phyloP scores from a whole-genome alignment of 2,113 vertebrate genomes.

The Sinocyclocheilus maitianheensis region DNA sequence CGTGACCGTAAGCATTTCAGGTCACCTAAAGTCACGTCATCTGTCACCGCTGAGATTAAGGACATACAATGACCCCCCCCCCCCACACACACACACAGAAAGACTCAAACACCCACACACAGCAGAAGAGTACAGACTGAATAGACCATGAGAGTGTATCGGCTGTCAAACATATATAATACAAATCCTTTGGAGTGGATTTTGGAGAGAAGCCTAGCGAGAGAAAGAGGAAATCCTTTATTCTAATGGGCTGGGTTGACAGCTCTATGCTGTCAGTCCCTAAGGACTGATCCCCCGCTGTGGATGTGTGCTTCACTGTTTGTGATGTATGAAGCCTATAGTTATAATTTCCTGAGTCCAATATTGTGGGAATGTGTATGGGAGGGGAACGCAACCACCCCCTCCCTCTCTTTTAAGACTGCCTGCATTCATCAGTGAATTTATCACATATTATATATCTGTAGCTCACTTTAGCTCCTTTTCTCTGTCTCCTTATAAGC shows the following conservation, averaged over 20 bases:
- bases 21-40: slow-evolving; percentile 32
- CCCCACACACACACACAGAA: neutral
- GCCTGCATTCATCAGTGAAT: slow-evolving; percentile 31
- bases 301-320: too few species aligned
- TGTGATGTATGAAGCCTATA: too few species aligned
- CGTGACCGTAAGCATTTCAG: too few species aligned
- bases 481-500: neutral
- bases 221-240: slow-evolving; percentile 26
- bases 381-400: slow-evolving; percentile 5
- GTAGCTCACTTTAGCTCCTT: neutral
- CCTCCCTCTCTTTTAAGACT: slow-evolving; percentile 3
- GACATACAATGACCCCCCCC: neutral
- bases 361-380: slow-evolving; percentile 30
- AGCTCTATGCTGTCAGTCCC: slow-evolving; percentile 35
- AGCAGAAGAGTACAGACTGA: neutral
- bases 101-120: slow-evolving; percentile 26
- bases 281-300: too few species aligned
- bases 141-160: slow-evolving; percentile 1
- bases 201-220: slow-evolving; percentile 19
- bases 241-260: slow-evolving; percentile 44
- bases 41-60: slow-evolving; percentile 17
- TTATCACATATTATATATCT: slow-evolving; percentile 10
- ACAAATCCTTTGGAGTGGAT: slow-evolving; percentile 39
- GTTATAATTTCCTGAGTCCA: slow-evolving; percentile 22
- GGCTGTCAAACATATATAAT: slow-evolving; percentile 44